These are phyloP conservation scores for Cepaea hortensis DNA, from an alignment of 2,888 invertebrate species.

Conservation along the genomic window DNA sequence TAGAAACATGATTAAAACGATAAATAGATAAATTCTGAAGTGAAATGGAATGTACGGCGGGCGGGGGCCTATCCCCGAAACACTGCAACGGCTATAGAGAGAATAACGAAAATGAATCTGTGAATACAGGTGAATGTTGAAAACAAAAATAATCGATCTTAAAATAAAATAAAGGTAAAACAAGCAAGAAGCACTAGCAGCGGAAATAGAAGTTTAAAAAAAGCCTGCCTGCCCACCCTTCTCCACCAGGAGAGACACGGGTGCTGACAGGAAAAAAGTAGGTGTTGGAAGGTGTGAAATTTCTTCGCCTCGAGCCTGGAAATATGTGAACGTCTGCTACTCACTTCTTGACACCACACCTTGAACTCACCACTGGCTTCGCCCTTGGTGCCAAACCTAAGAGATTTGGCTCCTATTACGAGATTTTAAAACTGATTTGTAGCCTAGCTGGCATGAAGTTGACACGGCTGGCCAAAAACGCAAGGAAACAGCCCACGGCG, in stretches of 20 bases:
- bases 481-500: not conserved
- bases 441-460: constrained; percentile 36
- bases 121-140: not conserved
- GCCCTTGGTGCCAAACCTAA: constrained; percentile 26
- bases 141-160: not conserved
- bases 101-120: not conserved
- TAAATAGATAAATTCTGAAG: too few species aligned
- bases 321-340: constrained; percentile 1
- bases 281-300: constrained; percentile 12
- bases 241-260: not conserved
- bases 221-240: not conserved
- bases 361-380: constrained; percentile 34
- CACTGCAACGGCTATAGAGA: not conserved
- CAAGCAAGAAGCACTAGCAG: not conserved
- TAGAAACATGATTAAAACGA: too few species aligned
- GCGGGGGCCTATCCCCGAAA: not conserved
- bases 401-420: constrained; percentile 31
- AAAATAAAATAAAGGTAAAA: not conserved
- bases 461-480: constrained; percentile 29
- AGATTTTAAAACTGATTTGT: constrained; percentile 36
- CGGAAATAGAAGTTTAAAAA: not conserved
- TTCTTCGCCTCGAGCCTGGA: not conserved
- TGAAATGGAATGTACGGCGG: too few species aligned
- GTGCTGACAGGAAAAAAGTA: not conserved
- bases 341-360: constrained; percentile 8